Evolutionary conservation across 2,113 vertebrate genomes (phyloP).

Genomic region (Notothenia rossii): DNA sequence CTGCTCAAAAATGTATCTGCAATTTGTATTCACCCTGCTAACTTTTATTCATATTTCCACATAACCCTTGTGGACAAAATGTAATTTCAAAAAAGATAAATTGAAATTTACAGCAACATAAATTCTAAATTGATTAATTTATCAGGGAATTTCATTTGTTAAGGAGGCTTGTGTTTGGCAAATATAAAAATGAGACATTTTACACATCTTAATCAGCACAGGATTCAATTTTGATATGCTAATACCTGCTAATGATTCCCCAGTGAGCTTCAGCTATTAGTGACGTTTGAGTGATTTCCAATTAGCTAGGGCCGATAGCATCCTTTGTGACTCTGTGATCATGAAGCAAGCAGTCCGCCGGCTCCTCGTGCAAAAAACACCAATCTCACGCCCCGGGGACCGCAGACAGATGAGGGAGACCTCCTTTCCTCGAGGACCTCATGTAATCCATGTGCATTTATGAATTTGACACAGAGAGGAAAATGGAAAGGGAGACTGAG

Average conservation of each 20-base stretch:
- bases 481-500: not conserved
- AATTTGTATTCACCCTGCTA: not conserved
- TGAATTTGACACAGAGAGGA: slow-evolving; percentile 9
- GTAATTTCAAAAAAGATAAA: not conserved
- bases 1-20: too few species aligned
- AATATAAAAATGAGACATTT: slow-evolving; percentile 41
- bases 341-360: slow-evolving; percentile 18
- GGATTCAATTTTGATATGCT: slow-evolving; percentile 67
- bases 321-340: slow-evolving; percentile 55
- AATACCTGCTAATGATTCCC: slow-evolving; percentile 68
- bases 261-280: slow-evolving; percentile 59
- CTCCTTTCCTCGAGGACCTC: slow-evolving; percentile 16
- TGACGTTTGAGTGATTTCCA: slow-evolving; percentile 68
- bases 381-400: slow-evolving; percentile 45
- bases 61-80: not conserved
- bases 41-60: slow-evolving; percentile 13
- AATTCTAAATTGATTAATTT: not conserved
- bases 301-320: slow-evolving; percentile 61
- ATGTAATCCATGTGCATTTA: slow-evolving; percentile 30
- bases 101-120: not conserved
- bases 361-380: slow-evolving; percentile 44
- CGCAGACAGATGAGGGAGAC: slow-evolving; percentile 17
- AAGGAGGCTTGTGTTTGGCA: not conserved
- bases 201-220: slow-evolving; percentile 49
- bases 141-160: not conserved